Percentiles rank a stretch among this genome's conserved stretches.
These are phyloP conservation scores for Acromyrmex echinatior DNA, from an alignment of 1,140 invertebrate genomes.

Conservation along the genomic window DNA sequence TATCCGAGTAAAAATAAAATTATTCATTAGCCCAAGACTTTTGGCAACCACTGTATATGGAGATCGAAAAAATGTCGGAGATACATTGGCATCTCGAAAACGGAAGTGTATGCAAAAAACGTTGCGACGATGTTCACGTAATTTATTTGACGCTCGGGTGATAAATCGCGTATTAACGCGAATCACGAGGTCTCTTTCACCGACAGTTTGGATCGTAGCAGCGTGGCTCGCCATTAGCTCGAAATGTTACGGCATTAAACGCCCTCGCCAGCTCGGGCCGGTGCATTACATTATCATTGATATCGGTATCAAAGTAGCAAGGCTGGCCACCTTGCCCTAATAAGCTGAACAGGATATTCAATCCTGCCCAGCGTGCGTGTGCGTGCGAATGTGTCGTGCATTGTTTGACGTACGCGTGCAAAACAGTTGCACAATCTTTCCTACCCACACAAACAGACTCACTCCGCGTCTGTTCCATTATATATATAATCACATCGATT, in stretches of 20 bases:
- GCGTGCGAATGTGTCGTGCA: conserved; percentile 68
- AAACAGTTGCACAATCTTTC: conserved; percentile 79
- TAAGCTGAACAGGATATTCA: conserved; percentile 85
- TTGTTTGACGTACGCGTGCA: conserved; percentile 79
- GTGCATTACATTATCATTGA: conserved; percentile 76
- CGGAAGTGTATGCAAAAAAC: not conserved
- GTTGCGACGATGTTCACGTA: conserved; percentile 12
- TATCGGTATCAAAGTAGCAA: conserved; percentile 79
- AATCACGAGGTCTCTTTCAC: conserved; percentile 30
- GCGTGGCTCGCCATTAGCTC: conserved; percentile 41
- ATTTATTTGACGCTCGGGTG: conserved; percentile 47
- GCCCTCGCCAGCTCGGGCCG: conserved; percentile 7
- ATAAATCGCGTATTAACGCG: conserved; percentile 55
- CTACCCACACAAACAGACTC: conserved; percentile 47
- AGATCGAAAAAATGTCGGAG: not conserved
- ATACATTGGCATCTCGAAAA: conserved; percentile 2
- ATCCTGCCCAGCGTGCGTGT: conserved; percentile 64
- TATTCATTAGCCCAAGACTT: no score
- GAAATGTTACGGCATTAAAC: conserved; percentile 52
- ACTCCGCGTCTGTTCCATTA: conserved; percentile 45
- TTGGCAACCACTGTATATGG: not conserved
- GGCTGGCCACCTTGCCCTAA: conserved; percentile 85
- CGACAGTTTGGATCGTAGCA: not conserved
- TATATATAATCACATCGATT: conserved; percentile 29
- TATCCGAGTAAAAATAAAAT: no score